Conservation (phyloP, 2,797 vertebrate species). For the Micrastur ruficollis region DNA sequence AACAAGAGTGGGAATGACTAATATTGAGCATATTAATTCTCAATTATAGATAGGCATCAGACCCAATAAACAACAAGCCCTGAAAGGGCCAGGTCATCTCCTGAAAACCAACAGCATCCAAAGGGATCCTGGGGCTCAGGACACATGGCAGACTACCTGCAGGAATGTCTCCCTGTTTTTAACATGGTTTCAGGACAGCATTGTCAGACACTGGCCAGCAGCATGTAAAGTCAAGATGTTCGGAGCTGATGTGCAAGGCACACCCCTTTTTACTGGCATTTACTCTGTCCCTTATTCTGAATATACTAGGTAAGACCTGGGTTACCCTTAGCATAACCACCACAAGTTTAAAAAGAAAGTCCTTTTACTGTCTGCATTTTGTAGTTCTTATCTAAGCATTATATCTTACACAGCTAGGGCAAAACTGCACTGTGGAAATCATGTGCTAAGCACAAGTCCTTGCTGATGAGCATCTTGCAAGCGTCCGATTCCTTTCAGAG, state of each 20-base stretch:
- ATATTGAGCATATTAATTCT: not conserved
- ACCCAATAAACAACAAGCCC: not conserved
- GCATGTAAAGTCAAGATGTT: not conserved
- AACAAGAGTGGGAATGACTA: not conserved
- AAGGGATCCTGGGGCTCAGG: not conserved
- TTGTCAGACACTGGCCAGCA: not conserved
- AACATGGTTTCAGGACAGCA: not conserved
- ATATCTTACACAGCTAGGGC: not conserved
- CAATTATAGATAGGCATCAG: not conserved
- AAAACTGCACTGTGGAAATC: not conserved
- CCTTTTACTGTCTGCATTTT: not conserved
- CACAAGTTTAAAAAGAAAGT: not conserved
- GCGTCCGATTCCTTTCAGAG: not conserved
- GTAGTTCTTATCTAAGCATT: not conserved
- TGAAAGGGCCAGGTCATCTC: not conserved
- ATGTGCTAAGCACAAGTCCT: not conserved
- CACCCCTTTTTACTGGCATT: not conserved
- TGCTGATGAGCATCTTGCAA: not conserved
- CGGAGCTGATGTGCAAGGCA: not conserved
- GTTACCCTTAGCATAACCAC: not conserved
- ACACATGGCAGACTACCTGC: not conserved
- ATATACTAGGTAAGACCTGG: not conserved
- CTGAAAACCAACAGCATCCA: not conserved
- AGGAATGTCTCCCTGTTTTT: not conserved
- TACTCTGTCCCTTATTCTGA: not conserved